Conservation (phyloP, 2,797 vertebrate genomes). For the Danio kyathit region DNA sequence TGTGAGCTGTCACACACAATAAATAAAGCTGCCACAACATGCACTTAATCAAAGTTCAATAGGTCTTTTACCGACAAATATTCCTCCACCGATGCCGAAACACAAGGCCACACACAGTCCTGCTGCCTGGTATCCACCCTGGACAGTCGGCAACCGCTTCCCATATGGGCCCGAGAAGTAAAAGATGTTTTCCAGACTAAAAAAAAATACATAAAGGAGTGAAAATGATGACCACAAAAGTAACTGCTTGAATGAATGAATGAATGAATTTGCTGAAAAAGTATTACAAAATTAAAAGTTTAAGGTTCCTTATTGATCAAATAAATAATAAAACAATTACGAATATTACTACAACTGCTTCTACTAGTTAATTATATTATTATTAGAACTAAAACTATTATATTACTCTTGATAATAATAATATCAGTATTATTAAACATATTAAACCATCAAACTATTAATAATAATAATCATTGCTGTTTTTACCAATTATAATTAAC, state of each 20-base stretch:
- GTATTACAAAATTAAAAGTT: too few relatives aligned
- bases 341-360: too few relatives aligned
- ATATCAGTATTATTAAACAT: too few relatives aligned
- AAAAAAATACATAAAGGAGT: background rate
- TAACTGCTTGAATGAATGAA: background rate
- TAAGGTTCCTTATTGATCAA: too few relatives aligned
- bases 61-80: constrained; percentile 83
- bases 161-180: constrained; percentile 71
- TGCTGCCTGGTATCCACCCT: constrained; percentile 90
- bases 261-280: too few relatives aligned
- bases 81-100: constrained; percentile 90
- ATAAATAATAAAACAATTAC: too few relatives aligned
- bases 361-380: too few relatives aligned
- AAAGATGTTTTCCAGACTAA: constrained; percentile 83
- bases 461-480: too few relatives aligned
- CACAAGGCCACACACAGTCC: constrained; percentile 88
- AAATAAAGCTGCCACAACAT: background rate
- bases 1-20: background rate
- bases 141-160: constrained; percentile 68
- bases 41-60: background rate
- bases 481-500: too few relatives aligned
- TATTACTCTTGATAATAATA: too few relatives aligned
- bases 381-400: too few relatives aligned
- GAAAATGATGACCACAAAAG: background rate
- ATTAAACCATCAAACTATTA: too few relatives aligned